phyloP scores from a whole-genome alignment of 2,888 invertebrate genomes.

The Drosophila hamatofila region DNA sequence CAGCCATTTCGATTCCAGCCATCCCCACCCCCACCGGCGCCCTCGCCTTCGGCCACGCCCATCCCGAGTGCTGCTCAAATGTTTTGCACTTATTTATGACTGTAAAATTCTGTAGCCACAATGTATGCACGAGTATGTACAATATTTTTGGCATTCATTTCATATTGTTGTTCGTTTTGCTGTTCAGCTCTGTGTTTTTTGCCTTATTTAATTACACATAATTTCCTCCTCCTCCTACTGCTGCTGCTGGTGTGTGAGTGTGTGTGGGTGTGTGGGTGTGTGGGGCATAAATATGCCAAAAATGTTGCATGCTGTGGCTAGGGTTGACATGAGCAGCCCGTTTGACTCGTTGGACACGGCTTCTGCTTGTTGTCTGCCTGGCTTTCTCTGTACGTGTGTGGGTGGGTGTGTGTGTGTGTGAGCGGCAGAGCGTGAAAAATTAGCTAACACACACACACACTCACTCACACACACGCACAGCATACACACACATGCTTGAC shows the following conservation, averaged over 20 bases:
- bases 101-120: conserved; percentile 27
- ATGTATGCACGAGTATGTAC: conserved; percentile 15
- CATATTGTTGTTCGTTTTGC: conserved; percentile 43
- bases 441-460: conserved; percentile 45
- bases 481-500: conserved; percentile 49
- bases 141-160: conserved; percentile 62
- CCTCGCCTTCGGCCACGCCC: not conserved
- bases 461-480: conserved; percentile 4
- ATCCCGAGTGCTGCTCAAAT: conserved; percentile 19
- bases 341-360: conserved; percentile 58
- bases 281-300: conserved; percentile 54
- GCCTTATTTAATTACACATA: conserved; percentile 65
- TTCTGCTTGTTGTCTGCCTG: conserved; percentile 29
- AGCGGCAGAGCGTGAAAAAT: conserved; percentile 54
- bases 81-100: conserved; percentile 51
- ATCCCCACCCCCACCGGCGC: too few species aligned
- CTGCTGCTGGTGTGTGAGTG: conserved; percentile 25
- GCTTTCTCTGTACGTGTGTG: not conserved
- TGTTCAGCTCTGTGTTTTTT: conserved; percentile 31
- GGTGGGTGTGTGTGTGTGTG: conserved; percentile 9
- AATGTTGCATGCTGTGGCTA: conserved; percentile 53
- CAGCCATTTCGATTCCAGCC: not conserved
- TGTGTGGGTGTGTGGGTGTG: conserved; percentile 14
- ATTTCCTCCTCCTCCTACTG: conserved; percentile 47
- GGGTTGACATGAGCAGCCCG: conserved; percentile 38